Percentiles rank a stretch among this genome's conserved stretches.
phyloP scores from a whole-genome alignment of 1,140 invertebrate species.

The Aphaenogaster rudis region DNA sequence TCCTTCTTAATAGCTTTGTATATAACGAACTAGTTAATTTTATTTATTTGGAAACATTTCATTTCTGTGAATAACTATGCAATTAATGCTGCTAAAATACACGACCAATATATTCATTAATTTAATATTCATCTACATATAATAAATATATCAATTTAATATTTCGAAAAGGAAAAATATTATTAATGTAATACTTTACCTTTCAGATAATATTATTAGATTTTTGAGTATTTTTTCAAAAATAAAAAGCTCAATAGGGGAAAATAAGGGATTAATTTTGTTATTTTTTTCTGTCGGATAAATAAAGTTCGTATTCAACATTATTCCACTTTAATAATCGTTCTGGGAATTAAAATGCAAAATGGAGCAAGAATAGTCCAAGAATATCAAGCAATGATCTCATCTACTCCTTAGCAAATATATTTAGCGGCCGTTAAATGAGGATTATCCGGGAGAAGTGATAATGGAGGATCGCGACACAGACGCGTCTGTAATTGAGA shows the following conservation, averaged over 20 bases:
- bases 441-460: conserved; percentile 20
- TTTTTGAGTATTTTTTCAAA: too few species aligned
- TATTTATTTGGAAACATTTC: not conserved
- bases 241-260: too few species aligned
- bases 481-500: not conserved
- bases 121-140: too few species aligned
- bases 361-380: not conserved
- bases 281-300: not conserved
- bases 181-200: too few species aligned
- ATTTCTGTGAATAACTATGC: not conserved
- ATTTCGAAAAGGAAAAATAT: too few species aligned
- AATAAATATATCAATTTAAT: too few species aligned
- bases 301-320: not conserved
- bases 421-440: not conserved
- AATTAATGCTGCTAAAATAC: too few species aligned
- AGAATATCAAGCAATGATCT: not conserved
- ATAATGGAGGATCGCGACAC: not conserved
- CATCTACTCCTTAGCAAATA: conserved; percentile 1
- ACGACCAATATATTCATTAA: too few species aligned
- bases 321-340: not conserved
- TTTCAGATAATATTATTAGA: too few species aligned
- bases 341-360: not conserved
- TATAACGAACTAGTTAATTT: too few species aligned
- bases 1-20: too few species aligned
- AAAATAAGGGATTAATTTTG: not conserved